Percentiles rank a stretch among this genome's conserved stretches.
These are phyloP conservation scores for Seriola aureovittata DNA, from an alignment of 2,113 vertebrate genomes.

Conservation along the genomic window DNA sequence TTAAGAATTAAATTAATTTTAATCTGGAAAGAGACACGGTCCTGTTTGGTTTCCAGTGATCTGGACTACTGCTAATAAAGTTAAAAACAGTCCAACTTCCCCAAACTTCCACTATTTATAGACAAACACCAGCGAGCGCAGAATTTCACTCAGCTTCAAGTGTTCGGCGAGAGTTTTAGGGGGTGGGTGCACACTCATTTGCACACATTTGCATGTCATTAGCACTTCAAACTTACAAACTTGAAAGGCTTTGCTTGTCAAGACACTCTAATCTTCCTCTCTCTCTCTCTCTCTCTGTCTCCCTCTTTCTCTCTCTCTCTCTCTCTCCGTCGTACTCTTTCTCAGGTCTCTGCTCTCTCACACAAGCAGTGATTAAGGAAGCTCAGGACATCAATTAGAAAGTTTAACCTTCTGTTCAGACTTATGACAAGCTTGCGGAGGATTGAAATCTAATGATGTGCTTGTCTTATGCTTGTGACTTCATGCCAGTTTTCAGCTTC, in stretches of 20 bases:
- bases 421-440: constrained; percentile 41
- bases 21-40: not conserved
- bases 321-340: constrained; percentile 29
- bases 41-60: constrained; percentile 9
- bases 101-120: constrained; percentile 75
- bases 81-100: constrained; percentile 62
- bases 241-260: constrained; percentile 82
- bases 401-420: constrained; percentile 64
- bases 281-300: constrained; percentile 32
- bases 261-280: constrained; percentile 74
- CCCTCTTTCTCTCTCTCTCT: constrained; percentile 28
- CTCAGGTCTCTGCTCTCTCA: constrained; percentile 55
- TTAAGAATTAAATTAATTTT: not conserved
- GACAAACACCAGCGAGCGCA: constrained; percentile 64
- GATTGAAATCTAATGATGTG: constrained; percentile 4
- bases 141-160: constrained; percentile 58
- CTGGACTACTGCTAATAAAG: constrained; percentile 13
- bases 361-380: constrained; percentile 66
- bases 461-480: not conserved
- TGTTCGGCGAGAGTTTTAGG: constrained; percentile 61
- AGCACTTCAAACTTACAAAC: constrained; percentile 83
- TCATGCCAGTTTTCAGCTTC: not conserved
- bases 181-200: constrained; percentile 74
- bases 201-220: constrained; percentile 83
- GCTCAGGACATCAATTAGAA: constrained; percentile 69